phyloP scores from a whole-genome alignment of 2,888 invertebrate genomes.

The Trisateles emortualis region DNA sequence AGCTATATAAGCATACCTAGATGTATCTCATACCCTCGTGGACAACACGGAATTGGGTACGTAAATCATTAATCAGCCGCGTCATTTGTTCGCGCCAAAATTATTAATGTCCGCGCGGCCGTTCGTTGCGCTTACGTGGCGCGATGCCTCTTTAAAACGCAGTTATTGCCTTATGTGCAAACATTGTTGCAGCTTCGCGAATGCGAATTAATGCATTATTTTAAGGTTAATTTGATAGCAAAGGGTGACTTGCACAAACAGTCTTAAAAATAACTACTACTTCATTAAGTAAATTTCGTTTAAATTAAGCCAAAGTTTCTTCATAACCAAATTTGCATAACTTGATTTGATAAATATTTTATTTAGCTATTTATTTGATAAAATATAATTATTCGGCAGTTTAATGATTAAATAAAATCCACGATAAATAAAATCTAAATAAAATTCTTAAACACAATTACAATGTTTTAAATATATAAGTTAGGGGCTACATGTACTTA shows the following conservation, averaged over 20 bases:
- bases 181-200: conserved; percentile 29
- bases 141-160: conserved; percentile 73
- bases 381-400: no score
- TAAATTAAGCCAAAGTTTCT: neutral
- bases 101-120: conserved; percentile 76
- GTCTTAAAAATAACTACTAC: neutral
- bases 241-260: neutral
- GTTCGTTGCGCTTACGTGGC: conserved; percentile 62
- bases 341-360: no score
- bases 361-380: no score
- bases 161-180: conserved; percentile 60
- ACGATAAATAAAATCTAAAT: no score
- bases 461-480: no score
- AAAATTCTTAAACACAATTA: no score
- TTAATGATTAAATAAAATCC: no score
- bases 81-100: conserved; percentile 84
- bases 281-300: neutral
- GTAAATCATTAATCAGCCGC: conserved; percentile 85
- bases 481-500: neutral
- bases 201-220: conserved; percentile 31
- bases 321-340: no score
- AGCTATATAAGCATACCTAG: conserved; percentile 22
- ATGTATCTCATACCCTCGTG: conserved; percentile 53
- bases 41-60: conserved; percentile 77
- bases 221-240: conserved; percentile 6